Percentiles rank a stretch among this genome's conserved stretches.
These are phyloP conservation scores for Acanthosepion lycidas DNA, from an alignment of 2,888 invertebrate species.

Conservation along the genomic window DNA sequence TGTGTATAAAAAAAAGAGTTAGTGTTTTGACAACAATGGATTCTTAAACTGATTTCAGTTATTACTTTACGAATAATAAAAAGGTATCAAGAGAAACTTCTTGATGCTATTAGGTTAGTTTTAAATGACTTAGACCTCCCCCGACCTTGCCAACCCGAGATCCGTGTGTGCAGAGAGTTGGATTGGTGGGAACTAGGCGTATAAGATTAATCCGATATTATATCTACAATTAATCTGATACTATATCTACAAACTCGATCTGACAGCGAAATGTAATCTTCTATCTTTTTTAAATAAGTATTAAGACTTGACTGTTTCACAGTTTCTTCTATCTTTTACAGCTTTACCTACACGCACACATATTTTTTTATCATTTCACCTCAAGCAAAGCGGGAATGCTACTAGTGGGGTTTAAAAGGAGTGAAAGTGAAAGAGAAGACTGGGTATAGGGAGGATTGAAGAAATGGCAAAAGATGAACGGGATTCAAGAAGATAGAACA, in stretches of 20 bases:
- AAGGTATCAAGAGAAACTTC: neutral
- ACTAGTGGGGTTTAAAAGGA: too few relatives aligned
- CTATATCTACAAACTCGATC: conserved; percentile 17
- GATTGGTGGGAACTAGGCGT: neutral
- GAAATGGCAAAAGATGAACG: too few relatives aligned
- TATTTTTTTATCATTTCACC: neutral
- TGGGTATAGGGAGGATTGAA: too few relatives aligned
- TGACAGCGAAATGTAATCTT: neutral
- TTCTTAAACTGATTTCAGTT: neutral
- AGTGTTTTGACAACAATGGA: neutral
- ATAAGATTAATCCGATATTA: neutral
- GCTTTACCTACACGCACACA: neutral
- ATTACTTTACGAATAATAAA: neutral
- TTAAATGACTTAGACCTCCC: neutral
- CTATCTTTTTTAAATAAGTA: neutral
- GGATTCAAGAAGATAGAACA: too few relatives aligned
- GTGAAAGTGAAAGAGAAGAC: too few relatives aligned
- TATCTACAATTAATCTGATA: neutral
- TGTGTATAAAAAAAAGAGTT: neutral
- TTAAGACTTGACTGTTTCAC: neutral
- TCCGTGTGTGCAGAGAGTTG: neutral
- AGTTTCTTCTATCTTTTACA: neutral
- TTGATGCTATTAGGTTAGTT: neutral
- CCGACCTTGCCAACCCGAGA: neutral
- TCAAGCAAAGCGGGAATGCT: too few relatives aligned